Base-by-base conservation (phyloP, 2,888 invertebrate species). In the Chironomus tentans region DNA sequence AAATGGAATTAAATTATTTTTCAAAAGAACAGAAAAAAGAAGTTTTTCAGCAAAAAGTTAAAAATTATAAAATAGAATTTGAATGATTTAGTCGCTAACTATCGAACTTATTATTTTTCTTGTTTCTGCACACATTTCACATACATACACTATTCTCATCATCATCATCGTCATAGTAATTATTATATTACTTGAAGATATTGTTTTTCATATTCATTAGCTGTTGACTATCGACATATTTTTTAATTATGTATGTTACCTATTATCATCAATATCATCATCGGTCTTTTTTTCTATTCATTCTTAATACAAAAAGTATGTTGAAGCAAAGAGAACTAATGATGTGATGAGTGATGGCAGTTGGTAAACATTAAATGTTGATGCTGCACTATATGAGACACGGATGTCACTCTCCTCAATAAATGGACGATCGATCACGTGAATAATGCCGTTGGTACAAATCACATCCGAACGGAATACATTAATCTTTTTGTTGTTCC, bases 391-490 rank as follows among this genome's bases (percentile, higher is more conserved):
- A 50, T 56, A 68, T 56, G 88, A 90, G 77, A 92, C 91, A 78
- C 89, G 88, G 78, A 96, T 90, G 84, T 97, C 96, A 80, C 90
- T 91, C 80, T 93, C 92, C 81, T 89, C 88, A 77, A 95, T 85
- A 81, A 97, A 90, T 4, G 96, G 95, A 79, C 88, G 88, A 82
- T 96, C 95, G 81, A 97, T 95, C 78, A 96, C 94, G 84, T 97
- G 97, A 79, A 97, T 96, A 79, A 95, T 92, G 73, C 97, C 97
- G 82, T 97, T 97, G 83, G 94, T 96, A 84, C 97, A 97, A 81
- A 94, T 93, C 4, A 98, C 94, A 83, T 98, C 95, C 24, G 97
- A 93, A 78, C 96, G 90, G 83, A 91, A 91, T 70, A 96, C 93
- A 80, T 90, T 90, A 80, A 95, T 92, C 87, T 89, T 89, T 82